phyloP scores from a whole-genome alignment of 1,140 invertebrate genomes.

The Heliconius nattereri region DNA sequence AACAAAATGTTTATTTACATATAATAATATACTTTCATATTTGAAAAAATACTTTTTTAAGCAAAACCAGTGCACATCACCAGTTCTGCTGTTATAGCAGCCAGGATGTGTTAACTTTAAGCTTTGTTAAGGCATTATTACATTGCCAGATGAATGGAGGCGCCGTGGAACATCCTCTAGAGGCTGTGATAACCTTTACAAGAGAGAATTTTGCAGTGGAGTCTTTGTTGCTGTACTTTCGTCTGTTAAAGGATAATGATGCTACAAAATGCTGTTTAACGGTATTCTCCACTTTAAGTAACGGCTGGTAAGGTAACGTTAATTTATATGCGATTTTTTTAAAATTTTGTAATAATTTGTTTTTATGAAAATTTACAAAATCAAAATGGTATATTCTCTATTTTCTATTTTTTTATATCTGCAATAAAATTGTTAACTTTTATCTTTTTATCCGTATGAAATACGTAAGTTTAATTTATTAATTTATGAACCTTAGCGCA shows the following conservation, averaged over 20 bases:
- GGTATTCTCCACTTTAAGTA: not conserved
- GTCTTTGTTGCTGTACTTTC: slow-evolving; percentile 19
- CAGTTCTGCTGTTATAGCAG: slow-evolving; percentile 11
- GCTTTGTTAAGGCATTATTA: slow-evolving; percentile 27
- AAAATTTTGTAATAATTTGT: not conserved
- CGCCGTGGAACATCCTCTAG: not conserved
- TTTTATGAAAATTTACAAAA: not conserved
- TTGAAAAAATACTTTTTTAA: not conserved
- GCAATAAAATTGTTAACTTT: too few species aligned
- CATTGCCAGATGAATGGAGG: slow-evolving; percentile 21
- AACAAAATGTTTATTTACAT: too few species aligned
- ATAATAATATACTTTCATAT: too few species aligned
- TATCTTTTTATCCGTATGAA: too few species aligned
- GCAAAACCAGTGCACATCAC: not conserved
- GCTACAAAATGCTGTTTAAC: slow-evolving; percentile 22
- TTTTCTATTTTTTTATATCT: too few species aligned
- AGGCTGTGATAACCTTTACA: slow-evolving; percentile 24
- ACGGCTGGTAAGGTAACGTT: not conserved
- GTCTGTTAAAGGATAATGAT: slow-evolving; percentile 30
- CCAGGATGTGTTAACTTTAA: slow-evolving; percentile 24
- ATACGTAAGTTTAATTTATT: too few species aligned
- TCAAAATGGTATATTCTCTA: too few species aligned
- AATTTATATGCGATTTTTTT: not conserved
- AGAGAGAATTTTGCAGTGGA: slow-evolving; percentile 21
- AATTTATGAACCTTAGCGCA: too few species aligned